A percentile compares a stretch with the other conserved stretches of the same genome.
These are phyloP conservation scores for Bostrychus sinensis DNA, from an alignment of 2,113 vertebrate species.

Conservation along the genomic window DNA sequence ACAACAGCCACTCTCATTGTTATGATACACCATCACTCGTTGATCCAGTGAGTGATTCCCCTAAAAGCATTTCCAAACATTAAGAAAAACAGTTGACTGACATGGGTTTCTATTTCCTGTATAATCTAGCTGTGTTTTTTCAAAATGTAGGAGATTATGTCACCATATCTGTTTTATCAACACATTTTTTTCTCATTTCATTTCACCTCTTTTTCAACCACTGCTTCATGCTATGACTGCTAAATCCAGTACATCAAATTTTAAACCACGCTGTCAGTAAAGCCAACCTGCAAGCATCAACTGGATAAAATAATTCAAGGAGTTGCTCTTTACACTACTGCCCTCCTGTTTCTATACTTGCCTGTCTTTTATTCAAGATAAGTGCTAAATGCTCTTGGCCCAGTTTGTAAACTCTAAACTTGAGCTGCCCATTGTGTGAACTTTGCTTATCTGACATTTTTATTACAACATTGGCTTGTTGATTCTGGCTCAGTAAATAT, in stretches of 20 bases:
- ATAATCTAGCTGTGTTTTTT: not conserved
- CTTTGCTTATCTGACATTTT: constrained; percentile 25
- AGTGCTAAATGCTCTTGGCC: constrained; percentile 11
- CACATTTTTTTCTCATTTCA: constrained; percentile 13
- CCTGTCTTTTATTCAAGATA: constrained; percentile 21
- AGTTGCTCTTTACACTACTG: constrained; percentile 27
- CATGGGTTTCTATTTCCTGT: not conserved
- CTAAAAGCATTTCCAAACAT: not conserved
- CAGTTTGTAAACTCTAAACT: constrained; percentile 17
- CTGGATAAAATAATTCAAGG: constrained; percentile 18
- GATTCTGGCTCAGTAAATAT: constrained; percentile 16
- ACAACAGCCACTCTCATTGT: not conserved
- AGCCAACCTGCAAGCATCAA: constrained; percentile 10
- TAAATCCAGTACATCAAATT: constrained; percentile 15
- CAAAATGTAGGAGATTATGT: constrained; percentile 21
- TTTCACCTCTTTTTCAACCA: constrained; percentile 33
- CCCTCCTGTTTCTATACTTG: constrained; percentile 13
- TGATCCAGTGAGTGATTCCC: not conserved
- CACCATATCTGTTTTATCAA: constrained; percentile 21
- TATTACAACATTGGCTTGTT: constrained; percentile 14
- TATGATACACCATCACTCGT: not conserved
- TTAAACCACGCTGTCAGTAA: constrained; percentile 26
- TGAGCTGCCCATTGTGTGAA: constrained; percentile 17
- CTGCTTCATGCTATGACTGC: constrained; percentile 1
- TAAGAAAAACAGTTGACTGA: not conserved